Conservation (phyloP, 2,113 vertebrate species). For the Melanocharis versteri region DNA sequence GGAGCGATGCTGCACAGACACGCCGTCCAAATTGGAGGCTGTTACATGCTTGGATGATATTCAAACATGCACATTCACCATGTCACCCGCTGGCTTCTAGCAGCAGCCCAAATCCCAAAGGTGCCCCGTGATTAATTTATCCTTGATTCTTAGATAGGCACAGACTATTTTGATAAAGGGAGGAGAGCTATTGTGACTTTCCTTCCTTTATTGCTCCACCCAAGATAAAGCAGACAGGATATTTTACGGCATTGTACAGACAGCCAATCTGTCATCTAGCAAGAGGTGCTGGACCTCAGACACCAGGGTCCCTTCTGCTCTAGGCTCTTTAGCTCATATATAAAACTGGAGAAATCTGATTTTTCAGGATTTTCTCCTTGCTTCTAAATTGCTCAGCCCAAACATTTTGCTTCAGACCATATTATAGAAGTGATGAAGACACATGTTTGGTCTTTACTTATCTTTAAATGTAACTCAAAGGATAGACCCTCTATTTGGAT, state of each 20-base stretch:
- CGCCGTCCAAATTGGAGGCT: not conserved
- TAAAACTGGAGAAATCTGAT: not conserved
- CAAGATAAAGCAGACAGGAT: conserved; percentile 69
- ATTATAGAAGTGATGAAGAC: not conserved
- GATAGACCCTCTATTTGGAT: not conserved
- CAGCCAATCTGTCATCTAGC: not conserved
- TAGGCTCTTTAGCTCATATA: not conserved
- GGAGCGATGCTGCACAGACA: not conserved
- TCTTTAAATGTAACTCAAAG: not conserved
- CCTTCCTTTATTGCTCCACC: conserved; percentile 50
- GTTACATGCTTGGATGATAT: conserved; percentile 35
- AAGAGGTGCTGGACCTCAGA: not conserved
- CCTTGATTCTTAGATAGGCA: conserved; percentile 41
- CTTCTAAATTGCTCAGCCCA: not conserved
- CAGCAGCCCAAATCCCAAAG: not conserved
- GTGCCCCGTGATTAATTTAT: conserved; percentile 41
- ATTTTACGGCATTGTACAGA: conserved; percentile 15
- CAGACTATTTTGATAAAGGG: conserved; percentile 70
- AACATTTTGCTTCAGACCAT: not conserved
- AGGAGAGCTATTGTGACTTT: conserved; percentile 58
- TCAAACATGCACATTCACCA: not conserved
- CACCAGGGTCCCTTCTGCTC: not conserved
- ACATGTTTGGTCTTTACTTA: not conserved
- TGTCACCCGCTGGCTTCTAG: not conserved
- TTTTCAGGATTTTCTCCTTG: not conserved